A percentile compares a stretch with the other conserved stretches of the same genome.
These are phyloP conservation scores for Melanostigma gelatinosum DNA, from an alignment of 2,113 vertebrate species.

Conservation along the genomic window DNA sequence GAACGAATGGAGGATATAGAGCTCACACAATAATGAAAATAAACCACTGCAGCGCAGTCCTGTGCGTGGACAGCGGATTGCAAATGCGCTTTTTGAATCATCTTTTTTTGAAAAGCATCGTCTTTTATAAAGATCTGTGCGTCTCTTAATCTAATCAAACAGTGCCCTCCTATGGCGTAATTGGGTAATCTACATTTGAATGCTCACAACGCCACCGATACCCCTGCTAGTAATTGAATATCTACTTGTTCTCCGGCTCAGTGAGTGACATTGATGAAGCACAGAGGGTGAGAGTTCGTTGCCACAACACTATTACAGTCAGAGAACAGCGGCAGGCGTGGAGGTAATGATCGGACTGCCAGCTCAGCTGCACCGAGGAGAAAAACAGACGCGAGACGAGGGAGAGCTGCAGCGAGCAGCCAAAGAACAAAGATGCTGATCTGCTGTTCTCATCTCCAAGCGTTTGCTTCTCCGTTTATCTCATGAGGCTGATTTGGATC, in stretches of 20 bases:
- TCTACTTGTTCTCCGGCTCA: slow-evolving; percentile 40
- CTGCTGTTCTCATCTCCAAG: slow-evolving; percentile 10
- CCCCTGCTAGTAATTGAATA: slow-evolving; percentile 57
- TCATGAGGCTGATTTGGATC: slow-evolving; percentile 1
- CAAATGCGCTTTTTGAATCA: slow-evolving; percentile 14
- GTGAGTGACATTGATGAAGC: slow-evolving; percentile 60
- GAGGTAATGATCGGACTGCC: slow-evolving; percentile 28
- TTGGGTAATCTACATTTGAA: slow-evolving; percentile 61
- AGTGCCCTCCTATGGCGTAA: slow-evolving; percentile 78
- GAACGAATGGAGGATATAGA: slow-evolving; percentile 22
- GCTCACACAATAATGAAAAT: slow-evolving; percentile 26
- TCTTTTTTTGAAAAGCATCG: slow-evolving; percentile 13
- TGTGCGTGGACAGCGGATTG: slow-evolving; percentile 14
- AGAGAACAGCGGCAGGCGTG: background rate
- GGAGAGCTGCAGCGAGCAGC: slow-evolving; percentile 10
- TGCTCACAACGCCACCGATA: slow-evolving; percentile 13
- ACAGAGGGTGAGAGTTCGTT: slow-evolving; percentile 32
- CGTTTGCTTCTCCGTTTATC: slow-evolving; percentile 14
- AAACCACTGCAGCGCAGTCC: background rate
- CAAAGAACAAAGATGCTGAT: slow-evolving; percentile 28
- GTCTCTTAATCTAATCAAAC: slow-evolving; percentile 68
- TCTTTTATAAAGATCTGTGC: slow-evolving; percentile 15
- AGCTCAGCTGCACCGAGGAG: slow-evolving; percentile 6
- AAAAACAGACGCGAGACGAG: background rate
- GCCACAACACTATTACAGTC: slow-evolving; percentile 25